Evolutionary conservation across 2,113 vertebrate species (phyloP).

Genomic region (Cranoglanis bouderius): DNA sequence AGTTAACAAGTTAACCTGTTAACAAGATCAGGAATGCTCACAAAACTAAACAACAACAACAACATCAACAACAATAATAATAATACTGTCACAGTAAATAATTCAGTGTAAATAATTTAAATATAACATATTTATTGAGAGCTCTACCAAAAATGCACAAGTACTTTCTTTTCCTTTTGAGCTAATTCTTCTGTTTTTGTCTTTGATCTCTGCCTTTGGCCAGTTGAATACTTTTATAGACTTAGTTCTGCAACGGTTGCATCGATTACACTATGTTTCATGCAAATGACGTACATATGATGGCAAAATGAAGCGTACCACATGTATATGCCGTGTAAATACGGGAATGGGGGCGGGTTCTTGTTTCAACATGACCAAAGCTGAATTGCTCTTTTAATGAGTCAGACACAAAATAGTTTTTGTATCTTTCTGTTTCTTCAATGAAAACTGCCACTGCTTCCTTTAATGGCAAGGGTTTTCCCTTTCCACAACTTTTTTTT

Average conservation of each 20-base stretch:
- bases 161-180: background rate
- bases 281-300: background rate
- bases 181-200: background rate
- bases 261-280: background rate
- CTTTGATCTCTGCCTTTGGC: background rate
- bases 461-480: constrained; percentile 38
- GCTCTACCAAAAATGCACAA: background rate
- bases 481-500: constrained; percentile 53
- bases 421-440: background rate
- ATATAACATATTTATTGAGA: no score
- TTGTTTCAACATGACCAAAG: background rate
- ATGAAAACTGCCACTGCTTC: background rate
- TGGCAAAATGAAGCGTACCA: background rate
- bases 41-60: no score
- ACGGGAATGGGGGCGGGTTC: background rate
- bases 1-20: no score
- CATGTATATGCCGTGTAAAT: background rate
- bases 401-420: background rate
- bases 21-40: no score
- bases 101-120: background rate
- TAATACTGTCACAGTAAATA: background rate
- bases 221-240: background rate
- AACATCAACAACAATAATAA: background rate
- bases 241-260: background rate
- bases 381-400: background rate